These are phyloP conservation scores for Phenganax marumi DNA, from an alignment of 92 coral and sea anemone species.

Conservation along the genomic window DNA sequence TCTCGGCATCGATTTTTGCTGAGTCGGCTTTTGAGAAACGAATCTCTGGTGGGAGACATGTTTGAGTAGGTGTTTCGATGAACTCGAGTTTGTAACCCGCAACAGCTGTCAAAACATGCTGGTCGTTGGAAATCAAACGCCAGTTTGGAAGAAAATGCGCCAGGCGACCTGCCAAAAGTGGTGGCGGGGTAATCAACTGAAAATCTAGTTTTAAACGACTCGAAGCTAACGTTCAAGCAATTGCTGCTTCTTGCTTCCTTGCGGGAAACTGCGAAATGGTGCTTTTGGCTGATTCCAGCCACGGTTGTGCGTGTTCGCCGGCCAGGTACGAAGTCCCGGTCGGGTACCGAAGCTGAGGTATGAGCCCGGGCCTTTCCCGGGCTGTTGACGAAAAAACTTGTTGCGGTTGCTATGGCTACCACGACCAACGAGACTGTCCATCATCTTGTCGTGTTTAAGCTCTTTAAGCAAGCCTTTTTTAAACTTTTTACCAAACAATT, in stretches of 20 bases:
- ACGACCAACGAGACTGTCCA: background rate
- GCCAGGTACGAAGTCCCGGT: background rate
- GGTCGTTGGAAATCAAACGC: conserved; percentile 2
- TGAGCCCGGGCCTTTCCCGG: background rate
- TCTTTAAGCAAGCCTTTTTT: too few relatives aligned
- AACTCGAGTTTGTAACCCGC: too few relatives aligned
- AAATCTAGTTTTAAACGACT: background rate
- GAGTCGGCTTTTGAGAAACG: background rate
- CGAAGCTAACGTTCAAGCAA: background rate
- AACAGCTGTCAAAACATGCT: background rate
- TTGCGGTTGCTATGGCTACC: background rate
- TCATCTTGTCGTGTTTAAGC: conserved; percentile 1
- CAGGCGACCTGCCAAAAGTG: background rate
- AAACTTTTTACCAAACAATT: background rate
- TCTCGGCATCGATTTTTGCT: conserved; percentile 1
- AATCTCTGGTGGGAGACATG: too few relatives aligned
- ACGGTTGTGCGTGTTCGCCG: background rate
- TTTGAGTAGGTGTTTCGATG: too few relatives aligned
- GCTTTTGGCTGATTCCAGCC: background rate
- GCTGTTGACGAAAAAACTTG: background rate
- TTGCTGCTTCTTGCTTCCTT: background rate
- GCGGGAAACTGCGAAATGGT: too few relatives aligned
- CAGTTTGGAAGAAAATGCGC: too few relatives aligned
- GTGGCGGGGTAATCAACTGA: background rate
- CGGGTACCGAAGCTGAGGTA: background rate